Evolutionary conservation across 2,113 vertebrate genomes (phyloP), one percentile per base, ranked within the genome.

Genomic region (Leptobrachium leishanense): DNA sequence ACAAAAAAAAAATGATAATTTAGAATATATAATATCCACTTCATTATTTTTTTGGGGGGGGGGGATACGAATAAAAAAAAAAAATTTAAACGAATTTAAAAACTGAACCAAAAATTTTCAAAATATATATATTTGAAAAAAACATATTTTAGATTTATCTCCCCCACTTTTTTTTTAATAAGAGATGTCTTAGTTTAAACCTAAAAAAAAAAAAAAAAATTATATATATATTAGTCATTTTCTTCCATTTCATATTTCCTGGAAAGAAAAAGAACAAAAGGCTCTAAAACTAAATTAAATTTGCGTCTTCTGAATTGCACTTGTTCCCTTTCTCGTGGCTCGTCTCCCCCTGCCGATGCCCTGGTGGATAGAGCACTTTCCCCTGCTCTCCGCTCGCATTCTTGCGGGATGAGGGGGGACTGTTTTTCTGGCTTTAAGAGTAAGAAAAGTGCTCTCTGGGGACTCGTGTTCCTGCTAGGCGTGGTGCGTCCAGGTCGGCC

Each of bases 401-500:
- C 70, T 74, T 80, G 15, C 6, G 15, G 15, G 77, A 74, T 80
- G 71, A 74, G 77, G 77, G 77, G 77, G 68, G 62, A 79, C 69
- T 72, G 77, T 72, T 79, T 55, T 66, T 72, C 68, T 65, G 68
- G 68, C 20, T 43, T 65, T 74, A 42, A 31, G 20, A 72, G 44
- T 43, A 13, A 67, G 12, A 62, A 54, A 54, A 55, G 46, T 31
- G 20, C 20, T 67, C 63, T 31, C 71, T 8, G 63, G 77, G 70
- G 77, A 73, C 62, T 64, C 3, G 44, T 53, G 43, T 65, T 79
- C 46, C 44, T 66, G 69, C 40, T 31, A 57, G 68, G 69, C 15
- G 68, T 43, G 62, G 77, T 42, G 20, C 20, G 68, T 31, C 43
- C 59, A 67, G 63, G 31, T 57, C 46, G 8, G 42, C n/a, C 65